A percentile compares a stretch with the other conserved stretches of the same genome.
phyloP scores from a whole-genome alignment of 2,113 vertebrate species.

The Vanacampus margaritifer region DNA sequence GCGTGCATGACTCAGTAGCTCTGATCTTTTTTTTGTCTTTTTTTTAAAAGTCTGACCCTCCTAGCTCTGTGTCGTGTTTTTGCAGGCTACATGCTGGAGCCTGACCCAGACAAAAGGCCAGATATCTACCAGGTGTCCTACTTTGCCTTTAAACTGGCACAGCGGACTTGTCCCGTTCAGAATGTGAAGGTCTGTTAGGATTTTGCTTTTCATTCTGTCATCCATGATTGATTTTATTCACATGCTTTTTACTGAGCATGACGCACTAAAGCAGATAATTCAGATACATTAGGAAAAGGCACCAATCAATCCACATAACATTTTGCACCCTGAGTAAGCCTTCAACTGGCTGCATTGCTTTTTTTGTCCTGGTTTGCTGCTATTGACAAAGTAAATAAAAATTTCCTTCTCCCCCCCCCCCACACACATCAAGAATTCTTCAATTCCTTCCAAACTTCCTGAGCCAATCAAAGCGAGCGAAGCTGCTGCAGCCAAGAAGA shows the following conservation, averaged over 20 bases:
- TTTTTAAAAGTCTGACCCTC: not conserved
- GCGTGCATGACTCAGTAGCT: not conserved
- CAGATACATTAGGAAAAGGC: conserved; percentile 12
- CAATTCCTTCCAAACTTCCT: conserved; percentile 89
- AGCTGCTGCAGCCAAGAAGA: conserved; percentile 96
- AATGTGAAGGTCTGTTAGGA: conserved; percentile 84
- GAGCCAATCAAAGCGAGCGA: conserved; percentile 95
- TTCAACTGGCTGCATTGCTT: not conserved
- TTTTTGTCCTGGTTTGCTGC: not conserved
- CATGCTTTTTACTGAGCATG: conserved; percentile 1
- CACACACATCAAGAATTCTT: conserved; percentile 79
- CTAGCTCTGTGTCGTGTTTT: conserved; percentile 13
- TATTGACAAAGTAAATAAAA: not conserved
- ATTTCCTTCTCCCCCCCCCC: not conserved
- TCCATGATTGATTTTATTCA: conserved; percentile 22
- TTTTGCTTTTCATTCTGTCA: conserved; percentile 20
- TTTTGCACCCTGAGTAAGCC: not conserved
- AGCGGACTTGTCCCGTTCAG: conserved; percentile 88
- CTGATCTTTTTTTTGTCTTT: not conserved
- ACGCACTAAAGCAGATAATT: conserved; percentile 10
- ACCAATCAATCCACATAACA: not conserved
- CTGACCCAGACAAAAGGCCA: conserved; percentile 92
- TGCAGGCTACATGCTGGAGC: conserved; percentile 95
- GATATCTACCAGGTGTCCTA: conserved; percentile 96
- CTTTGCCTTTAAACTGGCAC: conserved; percentile 90